Base-by-base conservation (phyloP, 2,113 vertebrate genomes). In the Centrocercus urophasianus region DNA sequence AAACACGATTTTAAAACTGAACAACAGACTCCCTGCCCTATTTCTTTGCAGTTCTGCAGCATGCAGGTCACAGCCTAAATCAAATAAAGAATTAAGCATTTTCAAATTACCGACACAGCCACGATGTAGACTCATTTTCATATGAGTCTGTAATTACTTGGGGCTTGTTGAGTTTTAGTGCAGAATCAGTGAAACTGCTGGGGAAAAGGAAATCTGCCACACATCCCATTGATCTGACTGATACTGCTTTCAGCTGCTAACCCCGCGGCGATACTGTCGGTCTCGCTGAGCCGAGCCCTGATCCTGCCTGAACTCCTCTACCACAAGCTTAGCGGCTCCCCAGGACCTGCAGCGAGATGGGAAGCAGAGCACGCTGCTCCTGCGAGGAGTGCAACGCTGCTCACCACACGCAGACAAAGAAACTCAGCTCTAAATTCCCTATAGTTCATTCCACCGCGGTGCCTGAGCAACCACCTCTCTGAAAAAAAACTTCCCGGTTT, bases 391-490 rank as follows among this genome's bases (percentile, higher is more conserved):
- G 81, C 67, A 30, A 7, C 11, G 50, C 59, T 34, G 78, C 77
- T 93, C 84, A 36, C 70, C 89, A 36, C 75, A 90, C 3, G 59
- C 50, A 83, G 79, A 94, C 87, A 96, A 94, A 93, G 81, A 91
- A 91, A 90, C 8, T 4, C 60, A 77, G 36, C 19, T 40, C 42
- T 19, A 32, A 88, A 70, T 54, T 65, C n/a, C 40, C 12, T 13
- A 14, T 32, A 4, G 13, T 20, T 48, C 48, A 13, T 34, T 61
- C 56, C 50, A 56, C 27, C 43, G 8, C 10, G 82, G 38, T 14
- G 30, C 59, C 60, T 8, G 1, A 81, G 24, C 4, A 25, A 40
- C 24, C 18, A 13, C 13, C 5, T 3, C n/a, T 52, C 76, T 32
- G 34, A 42, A 21, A 63, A 63, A 2, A 57, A 77, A 59, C 30